These are phyloP conservation scores for Nothobranchius kuhntae DNA, from an alignment of 2,113 vertebrate species.

Conservation along the genomic window DNA sequence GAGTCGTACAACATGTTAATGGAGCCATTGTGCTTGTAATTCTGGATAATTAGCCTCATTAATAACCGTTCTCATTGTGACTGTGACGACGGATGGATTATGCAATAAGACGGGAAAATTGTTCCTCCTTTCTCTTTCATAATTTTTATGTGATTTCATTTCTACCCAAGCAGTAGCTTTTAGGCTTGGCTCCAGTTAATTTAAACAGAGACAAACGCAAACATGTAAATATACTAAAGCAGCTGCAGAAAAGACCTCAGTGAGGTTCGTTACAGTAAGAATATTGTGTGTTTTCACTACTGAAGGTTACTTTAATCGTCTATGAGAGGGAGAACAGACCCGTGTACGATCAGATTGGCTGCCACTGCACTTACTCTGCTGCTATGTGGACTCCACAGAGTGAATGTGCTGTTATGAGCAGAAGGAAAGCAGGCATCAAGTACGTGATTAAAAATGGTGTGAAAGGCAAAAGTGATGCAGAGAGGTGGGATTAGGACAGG, in stretches of 20 bases:
- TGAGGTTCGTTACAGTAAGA: conserved; percentile 12
- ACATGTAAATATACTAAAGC: background rate
- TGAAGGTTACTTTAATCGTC: too few species aligned
- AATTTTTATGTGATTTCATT: conserved; percentile 28
- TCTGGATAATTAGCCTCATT: conserved; percentile 26
- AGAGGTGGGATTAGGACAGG: conserved; percentile 1
- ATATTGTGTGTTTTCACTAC: background rate
- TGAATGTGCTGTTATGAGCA: background rate
- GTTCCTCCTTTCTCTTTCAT: conserved; percentile 22
- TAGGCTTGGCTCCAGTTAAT: background rate
- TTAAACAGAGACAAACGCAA: background rate
- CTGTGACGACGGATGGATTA: conserved; percentile 20
- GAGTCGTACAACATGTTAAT: conserved; percentile 5
- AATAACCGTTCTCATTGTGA: conserved; percentile 15
- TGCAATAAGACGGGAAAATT: conserved; percentile 8
- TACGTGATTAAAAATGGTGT: background rate
- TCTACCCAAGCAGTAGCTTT: conserved; percentile 11
- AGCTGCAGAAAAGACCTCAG: background rate
- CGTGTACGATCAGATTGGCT: conserved; percentile 4
- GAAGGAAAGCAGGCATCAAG: background rate
- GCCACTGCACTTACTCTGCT: too few species aligned
- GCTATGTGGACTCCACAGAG: too few species aligned
- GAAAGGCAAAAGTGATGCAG: background rate
- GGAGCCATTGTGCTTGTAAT: conserved; percentile 14
- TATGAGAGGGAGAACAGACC: too few species aligned